Conservation (phyloP, 2,113 vertebrate species). For the Cyphomyrus plagiostoma region DNA sequence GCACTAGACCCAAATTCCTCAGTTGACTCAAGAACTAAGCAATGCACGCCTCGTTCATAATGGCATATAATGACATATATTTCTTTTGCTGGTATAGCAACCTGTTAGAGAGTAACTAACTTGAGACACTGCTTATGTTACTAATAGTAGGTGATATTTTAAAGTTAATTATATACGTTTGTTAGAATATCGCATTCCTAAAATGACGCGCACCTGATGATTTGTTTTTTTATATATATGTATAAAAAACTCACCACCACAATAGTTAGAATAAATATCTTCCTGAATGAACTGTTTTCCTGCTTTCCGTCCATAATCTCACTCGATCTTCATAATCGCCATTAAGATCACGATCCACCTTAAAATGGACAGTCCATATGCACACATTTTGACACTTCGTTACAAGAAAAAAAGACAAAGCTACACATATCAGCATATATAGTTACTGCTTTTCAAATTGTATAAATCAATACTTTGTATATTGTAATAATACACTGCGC, state of each 20-base stretch:
- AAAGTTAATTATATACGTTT: background rate
- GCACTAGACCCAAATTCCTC: background rate
- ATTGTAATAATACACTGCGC: background rate
- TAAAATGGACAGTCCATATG: background rate
- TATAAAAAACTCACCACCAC: slow-evolving; percentile 42
- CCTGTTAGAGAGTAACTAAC: background rate
- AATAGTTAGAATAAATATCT: slow-evolving; percentile 26
- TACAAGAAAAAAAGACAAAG: background rate
- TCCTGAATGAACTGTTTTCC: slow-evolving; percentile 1
- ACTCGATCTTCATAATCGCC: slow-evolving; percentile 21
- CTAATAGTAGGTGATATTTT: background rate
- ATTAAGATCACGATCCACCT: slow-evolving; percentile 6
- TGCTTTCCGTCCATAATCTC: slow-evolving; percentile 22
- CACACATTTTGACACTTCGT: background rate
- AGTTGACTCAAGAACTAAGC: background rate
- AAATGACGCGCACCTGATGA: background rate
- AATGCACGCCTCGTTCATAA: background rate
- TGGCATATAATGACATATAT: background rate
- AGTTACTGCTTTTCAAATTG: background rate
- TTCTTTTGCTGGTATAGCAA: background rate
- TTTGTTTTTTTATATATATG: background rate
- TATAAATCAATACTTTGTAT: background rate
- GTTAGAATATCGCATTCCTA: background rate
- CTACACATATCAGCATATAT: background rate
- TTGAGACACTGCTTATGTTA: background rate